These are phyloP conservation scores for Pagetopsis macropterus DNA, from an alignment of 2,797 vertebrate species.

Conservation along the genomic window DNA sequence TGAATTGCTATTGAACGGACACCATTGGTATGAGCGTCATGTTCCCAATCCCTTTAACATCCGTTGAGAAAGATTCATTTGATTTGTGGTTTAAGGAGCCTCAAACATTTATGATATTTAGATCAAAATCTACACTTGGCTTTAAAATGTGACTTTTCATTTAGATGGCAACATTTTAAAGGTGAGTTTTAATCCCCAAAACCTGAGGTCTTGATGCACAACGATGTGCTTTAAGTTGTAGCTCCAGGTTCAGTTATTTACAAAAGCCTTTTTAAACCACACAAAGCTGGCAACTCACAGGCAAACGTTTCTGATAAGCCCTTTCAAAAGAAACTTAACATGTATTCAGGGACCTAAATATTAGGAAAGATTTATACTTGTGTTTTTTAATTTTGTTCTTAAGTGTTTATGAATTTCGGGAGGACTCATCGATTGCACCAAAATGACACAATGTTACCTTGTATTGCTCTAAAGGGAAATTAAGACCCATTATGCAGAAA, in stretches of 20 bases:
- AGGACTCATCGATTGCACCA: constrained; percentile 8
- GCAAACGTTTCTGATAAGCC: background rate
- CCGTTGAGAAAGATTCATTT: constrained; percentile 17
- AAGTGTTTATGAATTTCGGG: constrained; percentile 54
- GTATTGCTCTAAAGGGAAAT: constrained; percentile 3
- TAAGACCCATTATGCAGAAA: no score
- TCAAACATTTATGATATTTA: constrained; percentile 41
- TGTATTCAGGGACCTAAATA: background rate
- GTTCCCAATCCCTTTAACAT: constrained; percentile 20
- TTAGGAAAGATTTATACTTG: constrained; percentile 18
- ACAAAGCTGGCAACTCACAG: constrained; percentile 9
- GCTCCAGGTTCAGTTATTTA: constrained; percentile 8
- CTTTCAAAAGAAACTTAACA: background rate
- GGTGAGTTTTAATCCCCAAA: constrained; percentile 13
- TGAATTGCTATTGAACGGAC: background rate
- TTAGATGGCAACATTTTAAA: constrained; percentile 17
- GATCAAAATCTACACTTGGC: constrained; percentile 4
- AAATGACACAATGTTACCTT: constrained; percentile 15
- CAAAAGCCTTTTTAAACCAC: background rate
- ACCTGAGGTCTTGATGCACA: constrained; percentile 1
- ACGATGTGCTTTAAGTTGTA: constrained; percentile 3
- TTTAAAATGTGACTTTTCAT: constrained; percentile 7
- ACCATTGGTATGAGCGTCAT: constrained; percentile 31
- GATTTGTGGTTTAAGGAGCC: constrained; percentile 14
- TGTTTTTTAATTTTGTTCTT: constrained; percentile 28